Evolutionary conservation across 2,113 vertebrate species (phyloP).

Genomic region (Halichoeres trimaculatus): DNA sequence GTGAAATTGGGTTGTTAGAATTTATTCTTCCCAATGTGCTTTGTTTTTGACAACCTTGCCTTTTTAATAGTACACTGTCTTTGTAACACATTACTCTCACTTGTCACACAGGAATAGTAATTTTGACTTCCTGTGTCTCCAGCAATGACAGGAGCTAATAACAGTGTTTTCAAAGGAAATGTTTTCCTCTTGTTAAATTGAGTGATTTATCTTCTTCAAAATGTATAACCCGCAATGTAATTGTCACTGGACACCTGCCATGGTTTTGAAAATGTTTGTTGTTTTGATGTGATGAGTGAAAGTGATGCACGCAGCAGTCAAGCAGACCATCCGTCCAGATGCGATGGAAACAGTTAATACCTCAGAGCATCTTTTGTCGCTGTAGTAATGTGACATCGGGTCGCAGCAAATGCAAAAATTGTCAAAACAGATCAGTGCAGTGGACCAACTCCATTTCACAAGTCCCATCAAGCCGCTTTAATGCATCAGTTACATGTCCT

Average conservation of each 20-base stretch:
- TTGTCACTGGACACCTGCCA: background rate
- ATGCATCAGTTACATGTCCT: slow-evolving; percentile 43
- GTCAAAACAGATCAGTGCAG: slow-evolving; percentile 48
- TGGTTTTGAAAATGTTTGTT: slow-evolving; percentile 2
- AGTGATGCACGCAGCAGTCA: background rate
- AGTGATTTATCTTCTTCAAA: background rate
- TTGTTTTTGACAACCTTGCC: background rate
- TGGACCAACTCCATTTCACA: slow-evolving; percentile 50
- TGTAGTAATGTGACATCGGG: slow-evolving; percentile 43
- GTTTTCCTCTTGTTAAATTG: background rate
- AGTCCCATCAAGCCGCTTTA: slow-evolving; percentile 42
- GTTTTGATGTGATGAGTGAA: background rate
- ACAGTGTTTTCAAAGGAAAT: background rate
- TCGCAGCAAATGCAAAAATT: slow-evolving; percentile 33
- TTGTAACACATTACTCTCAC: background rate
- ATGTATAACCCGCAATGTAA: background rate
- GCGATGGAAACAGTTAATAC: slow-evolving; percentile 30
- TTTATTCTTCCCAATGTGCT: background rate
- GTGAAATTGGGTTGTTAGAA: background rate
- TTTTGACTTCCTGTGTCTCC: background rate
- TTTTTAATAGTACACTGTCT: background rate
- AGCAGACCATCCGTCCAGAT: slow-evolving; percentile 36
- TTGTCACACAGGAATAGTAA: background rate
- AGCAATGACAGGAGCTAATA: background rate
- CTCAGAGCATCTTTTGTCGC: slow-evolving; percentile 28